These are phyloP conservation scores for Cirrhinus mrigala DNA, from an alignment of 2,797 vertebrate genomes.

Conservation along the genomic window DNA sequence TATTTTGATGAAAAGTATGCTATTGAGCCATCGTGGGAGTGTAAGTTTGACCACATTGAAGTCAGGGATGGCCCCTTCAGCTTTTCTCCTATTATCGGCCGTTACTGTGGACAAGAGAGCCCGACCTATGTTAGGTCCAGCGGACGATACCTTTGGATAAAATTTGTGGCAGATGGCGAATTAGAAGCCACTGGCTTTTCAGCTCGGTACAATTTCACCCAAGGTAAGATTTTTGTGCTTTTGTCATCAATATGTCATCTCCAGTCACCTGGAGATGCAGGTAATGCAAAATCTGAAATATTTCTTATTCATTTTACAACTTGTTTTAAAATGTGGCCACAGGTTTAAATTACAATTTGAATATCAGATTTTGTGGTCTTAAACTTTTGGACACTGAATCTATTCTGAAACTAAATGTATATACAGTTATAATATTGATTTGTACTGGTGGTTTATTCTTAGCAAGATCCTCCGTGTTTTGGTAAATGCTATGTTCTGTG, in stretches of 20 bases:
- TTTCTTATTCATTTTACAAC: not conserved
- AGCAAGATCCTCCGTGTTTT: not conserved
- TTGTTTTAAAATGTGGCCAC: not conserved
- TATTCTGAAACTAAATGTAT: not conserved
- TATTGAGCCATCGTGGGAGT: conserved; percentile 98
- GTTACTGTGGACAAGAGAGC: conserved; percentile 95
- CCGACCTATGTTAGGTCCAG: conserved; percentile 93
- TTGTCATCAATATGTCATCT: not conserved
- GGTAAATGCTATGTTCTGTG: conserved; percentile 36
- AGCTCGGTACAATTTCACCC: conserved; percentile 96
- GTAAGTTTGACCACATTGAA: conserved; percentile 98
- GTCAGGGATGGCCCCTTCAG: conserved; percentile 96
- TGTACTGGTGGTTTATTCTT: not conserved
- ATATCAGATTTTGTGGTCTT: not conserved
- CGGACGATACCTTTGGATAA: conserved; percentile 97
- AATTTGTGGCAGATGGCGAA: conserved; percentile 97
- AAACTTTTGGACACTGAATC: not conserved
- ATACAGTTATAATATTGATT: not conserved
- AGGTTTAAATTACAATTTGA: not conserved
- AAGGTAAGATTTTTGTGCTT: conserved; percentile 80
- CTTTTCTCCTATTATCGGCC: conserved; percentile 96
- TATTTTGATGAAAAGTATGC: conserved; percentile 96
- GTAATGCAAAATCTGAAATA: not conserved
- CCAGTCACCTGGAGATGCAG: no score
- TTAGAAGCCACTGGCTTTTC: conserved; percentile 95